Evolutionary conservation across 1,140 invertebrate genomes (phyloP).

Genomic region (Diachasma alloeum): DNA sequence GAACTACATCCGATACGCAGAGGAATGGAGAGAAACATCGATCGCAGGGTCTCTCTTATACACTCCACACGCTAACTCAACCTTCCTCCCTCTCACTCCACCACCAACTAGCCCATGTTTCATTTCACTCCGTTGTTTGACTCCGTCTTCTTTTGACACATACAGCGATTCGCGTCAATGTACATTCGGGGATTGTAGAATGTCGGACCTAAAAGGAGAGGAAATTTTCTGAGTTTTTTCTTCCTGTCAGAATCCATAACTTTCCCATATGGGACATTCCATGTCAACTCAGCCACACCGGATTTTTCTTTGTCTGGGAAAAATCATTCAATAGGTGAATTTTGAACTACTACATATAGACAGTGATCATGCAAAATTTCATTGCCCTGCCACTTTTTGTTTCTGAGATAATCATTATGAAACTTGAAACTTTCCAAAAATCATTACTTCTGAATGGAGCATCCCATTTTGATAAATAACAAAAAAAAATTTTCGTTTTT

Average conservation of each 20-base stretch:
- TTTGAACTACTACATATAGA: too few relatives aligned
- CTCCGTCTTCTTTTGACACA: conserved; percentile 14
- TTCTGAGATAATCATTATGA: too few relatives aligned
- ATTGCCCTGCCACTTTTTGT: too few relatives aligned
- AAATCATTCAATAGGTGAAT: too few relatives aligned
- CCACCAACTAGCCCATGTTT: conserved; percentile 14
- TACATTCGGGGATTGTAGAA: conserved; percentile 44
- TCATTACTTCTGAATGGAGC: too few relatives aligned
- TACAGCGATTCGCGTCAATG: conserved; percentile 33
- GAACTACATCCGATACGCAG: conserved; percentile 48
- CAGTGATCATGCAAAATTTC: too few relatives aligned
- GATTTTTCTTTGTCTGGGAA: too few relatives aligned
- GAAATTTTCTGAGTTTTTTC: conserved; percentile 58
- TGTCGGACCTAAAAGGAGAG: conserved; percentile 50
- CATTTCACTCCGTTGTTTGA: conserved; percentile 24
- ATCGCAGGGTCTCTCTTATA: conserved; percentile 33
- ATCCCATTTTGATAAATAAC: too few relatives aligned
- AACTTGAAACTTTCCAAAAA: too few relatives aligned
- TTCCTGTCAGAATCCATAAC: conserved; percentile 46
- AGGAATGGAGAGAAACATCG: conserved; percentile 37
- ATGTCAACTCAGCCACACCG: too few relatives aligned
- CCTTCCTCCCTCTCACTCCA: background rate
- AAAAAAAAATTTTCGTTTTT: too few relatives aligned
- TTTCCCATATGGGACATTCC: too few relatives aligned
- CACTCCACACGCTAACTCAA: conserved; percentile 16